Evolutionary conservation across 2,888 invertebrate species (phyloP).

Genomic region (Oxystoma pomonae): DNA sequence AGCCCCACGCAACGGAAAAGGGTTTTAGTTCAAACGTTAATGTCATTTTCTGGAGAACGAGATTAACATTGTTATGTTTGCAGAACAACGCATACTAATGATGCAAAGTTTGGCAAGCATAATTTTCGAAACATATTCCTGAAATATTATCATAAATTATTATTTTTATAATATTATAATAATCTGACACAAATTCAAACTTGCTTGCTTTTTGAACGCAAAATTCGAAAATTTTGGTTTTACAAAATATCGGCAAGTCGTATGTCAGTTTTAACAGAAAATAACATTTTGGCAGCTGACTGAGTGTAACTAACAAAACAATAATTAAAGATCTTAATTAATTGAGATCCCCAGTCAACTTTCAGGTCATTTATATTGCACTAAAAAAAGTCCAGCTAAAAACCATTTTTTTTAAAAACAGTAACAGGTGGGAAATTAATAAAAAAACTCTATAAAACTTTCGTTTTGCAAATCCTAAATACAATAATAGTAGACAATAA

Average conservation of each 20-base stretch:
- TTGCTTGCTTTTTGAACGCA: not conserved
- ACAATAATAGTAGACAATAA: not conserved
- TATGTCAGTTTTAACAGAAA: not conserved
- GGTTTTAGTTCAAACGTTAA: conserved; percentile 47
- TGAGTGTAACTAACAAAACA: not conserved
- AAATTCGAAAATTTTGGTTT: not conserved
- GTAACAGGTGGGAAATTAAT: not conserved
- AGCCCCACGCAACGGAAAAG: conserved; percentile 54
- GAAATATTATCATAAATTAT: not conserved
- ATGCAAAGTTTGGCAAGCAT: not conserved
- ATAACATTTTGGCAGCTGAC: not conserved
- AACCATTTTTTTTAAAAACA: not conserved
- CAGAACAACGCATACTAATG: not conserved
- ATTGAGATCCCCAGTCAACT: not conserved
- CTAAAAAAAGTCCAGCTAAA: not conserved
- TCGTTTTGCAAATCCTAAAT: not conserved
- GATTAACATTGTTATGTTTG: conserved; percentile 31
- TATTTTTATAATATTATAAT: not conserved
- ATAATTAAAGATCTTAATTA: no score
- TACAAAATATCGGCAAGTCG: not conserved
- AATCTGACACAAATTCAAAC: not conserved
- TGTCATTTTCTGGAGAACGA: conserved; percentile 43
- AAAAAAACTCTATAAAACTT: not conserved
- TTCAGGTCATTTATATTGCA: not conserved
- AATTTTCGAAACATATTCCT: not conserved